Evolutionary conservation across 2,113 vertebrate species (phyloP), one percentile per base, ranked within the genome.

Genomic region (Prinia subflava): DNA sequence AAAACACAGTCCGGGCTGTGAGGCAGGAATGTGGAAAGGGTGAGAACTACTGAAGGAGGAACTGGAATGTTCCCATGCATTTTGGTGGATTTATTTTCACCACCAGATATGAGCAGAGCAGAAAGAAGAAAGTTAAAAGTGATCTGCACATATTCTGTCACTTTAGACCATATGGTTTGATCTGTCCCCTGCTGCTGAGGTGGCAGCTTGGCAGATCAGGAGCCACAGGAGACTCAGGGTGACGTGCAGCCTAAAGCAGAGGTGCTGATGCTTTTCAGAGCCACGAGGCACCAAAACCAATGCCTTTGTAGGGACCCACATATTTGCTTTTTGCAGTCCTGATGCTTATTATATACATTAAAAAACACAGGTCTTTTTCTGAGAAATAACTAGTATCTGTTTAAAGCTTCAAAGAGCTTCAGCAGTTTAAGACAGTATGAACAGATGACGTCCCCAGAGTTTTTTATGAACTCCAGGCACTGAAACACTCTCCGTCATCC

Each of bases 381-480:
- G 17, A 76, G 44, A 68, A 87, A 88, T 19, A 93, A 83, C 76
- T 68, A 81, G 47, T 77, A 73, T 75, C 37, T 64, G 42, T 15
- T 86, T 57, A 62, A 83, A 79, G 52, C 64, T 85, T 89, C 76
- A 71, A 78, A 75, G 87, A 85, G n/a, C 11, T 52, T 64, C 82
- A 94, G 57, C 62, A 83, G 65, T 69, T 85, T 46, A 83, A 89
- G 80, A 31, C 25, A 70, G 77, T 78, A 69, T 0, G 60, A 49
- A 52, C 35, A 83, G 86, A 91, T 74, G 37, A 79, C 3, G 4
- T 68, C 65, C 53, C 9, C 21, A 24, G 57, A 83, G 88, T 46
- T 84, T 83, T 87, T 87, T 79, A 87, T 91, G 94, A 90, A 85
- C 95, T 94, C 68, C 65, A 75, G 82, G 44, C 50, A 50, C 49